A percentile compares a stretch with the other conserved stretches of the same genome.
Evolutionary conservation across 2,888 invertebrate genomes (phyloP).

Genomic region (Anaspis maculata): DNA sequence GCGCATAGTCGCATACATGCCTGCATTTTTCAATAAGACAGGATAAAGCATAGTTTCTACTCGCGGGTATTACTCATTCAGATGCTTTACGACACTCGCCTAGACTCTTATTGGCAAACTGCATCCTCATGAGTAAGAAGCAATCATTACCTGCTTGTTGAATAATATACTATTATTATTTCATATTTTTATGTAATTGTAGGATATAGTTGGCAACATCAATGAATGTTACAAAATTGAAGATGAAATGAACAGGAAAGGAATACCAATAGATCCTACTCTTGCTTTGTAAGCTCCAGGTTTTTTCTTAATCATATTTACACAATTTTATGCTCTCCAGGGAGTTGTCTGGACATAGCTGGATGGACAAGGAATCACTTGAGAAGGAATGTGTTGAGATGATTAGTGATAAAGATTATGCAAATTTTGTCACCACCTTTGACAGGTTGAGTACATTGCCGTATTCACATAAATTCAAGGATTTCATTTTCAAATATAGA

Average conservation of each 20-base stretch:
- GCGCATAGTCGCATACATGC: too few species aligned
- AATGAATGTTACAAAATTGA: conserved; percentile 60
- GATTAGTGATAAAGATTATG: conserved; percentile 61
- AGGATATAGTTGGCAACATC: conserved; percentile 64
- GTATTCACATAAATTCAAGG: conserved; percentile 58
- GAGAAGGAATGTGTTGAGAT: conserved; percentile 58
- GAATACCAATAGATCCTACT: conserved; percentile 52
- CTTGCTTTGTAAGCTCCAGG: conserved; percentile 45
- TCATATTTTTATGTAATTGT: conserved; percentile 15
- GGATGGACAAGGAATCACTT: conserved; percentile 60
- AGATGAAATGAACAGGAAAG: conserved; percentile 59
- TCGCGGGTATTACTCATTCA: too few species aligned
- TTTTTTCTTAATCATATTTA: too few species aligned
- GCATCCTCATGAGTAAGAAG: too few species aligned
- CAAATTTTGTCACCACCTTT: conserved; percentile 62
- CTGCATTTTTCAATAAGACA: too few species aligned
- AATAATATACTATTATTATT: background rate
- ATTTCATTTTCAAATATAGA: conserved; percentile 66
- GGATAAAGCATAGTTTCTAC: too few species aligned
- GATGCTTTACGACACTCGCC: too few species aligned
- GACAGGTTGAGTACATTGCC: conserved; percentile 64
- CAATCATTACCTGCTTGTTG: too few species aligned
- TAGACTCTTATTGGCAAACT: too few species aligned
- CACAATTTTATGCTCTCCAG: too few species aligned
- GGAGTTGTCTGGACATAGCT: conserved; percentile 49